A percentile compares a stretch with the other conserved stretches of the same genome.
Evolutionary conservation across 2,113 vertebrate species (phyloP).

Genomic region (Hemiscyllium ocellatum): DNA sequence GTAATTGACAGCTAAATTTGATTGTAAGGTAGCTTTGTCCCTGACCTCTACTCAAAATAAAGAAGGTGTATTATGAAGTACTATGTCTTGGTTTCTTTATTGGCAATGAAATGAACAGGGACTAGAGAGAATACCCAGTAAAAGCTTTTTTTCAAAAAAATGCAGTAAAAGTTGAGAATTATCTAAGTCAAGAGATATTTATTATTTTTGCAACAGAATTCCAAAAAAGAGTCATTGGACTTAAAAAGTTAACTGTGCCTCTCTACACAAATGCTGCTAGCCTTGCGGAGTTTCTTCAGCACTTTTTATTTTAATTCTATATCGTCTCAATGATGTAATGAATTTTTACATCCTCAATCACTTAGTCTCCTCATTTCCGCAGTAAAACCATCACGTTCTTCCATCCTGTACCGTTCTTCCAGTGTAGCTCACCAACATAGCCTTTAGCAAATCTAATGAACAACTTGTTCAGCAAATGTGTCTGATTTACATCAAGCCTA

Average conservation of each 20-base stretch:
- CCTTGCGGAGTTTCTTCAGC: too few species aligned
- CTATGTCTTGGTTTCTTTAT: neutral
- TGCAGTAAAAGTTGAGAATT: neutral
- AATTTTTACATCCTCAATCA: neutral
- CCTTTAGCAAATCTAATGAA: too few species aligned
- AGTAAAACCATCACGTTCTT: neutral
- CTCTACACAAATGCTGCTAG: too few species aligned
- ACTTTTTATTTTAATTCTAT: too few species aligned
- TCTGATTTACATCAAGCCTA: too few species aligned
- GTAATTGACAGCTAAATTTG: neutral
- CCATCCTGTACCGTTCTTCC: too few species aligned
- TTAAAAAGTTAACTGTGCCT: too few species aligned
- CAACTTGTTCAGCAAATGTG: too few species aligned
- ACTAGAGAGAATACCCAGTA: neutral
- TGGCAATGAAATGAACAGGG: neutral
- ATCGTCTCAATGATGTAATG: neutral
- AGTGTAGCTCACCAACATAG: too few species aligned
- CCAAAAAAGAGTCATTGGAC: too few species aligned
- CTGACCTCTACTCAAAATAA: neutral
- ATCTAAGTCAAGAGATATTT: neutral
- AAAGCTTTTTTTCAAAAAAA: neutral
- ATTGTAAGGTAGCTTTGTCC: neutral
- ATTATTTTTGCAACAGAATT: neutral
- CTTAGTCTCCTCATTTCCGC: neutral
- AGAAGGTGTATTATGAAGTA: neutral